A percentile compares a stretch with the other conserved stretches of the same genome.
phyloP scores from a whole-genome alignment of 1,140 invertebrate genomes.

The Drosophila cardini region DNA sequence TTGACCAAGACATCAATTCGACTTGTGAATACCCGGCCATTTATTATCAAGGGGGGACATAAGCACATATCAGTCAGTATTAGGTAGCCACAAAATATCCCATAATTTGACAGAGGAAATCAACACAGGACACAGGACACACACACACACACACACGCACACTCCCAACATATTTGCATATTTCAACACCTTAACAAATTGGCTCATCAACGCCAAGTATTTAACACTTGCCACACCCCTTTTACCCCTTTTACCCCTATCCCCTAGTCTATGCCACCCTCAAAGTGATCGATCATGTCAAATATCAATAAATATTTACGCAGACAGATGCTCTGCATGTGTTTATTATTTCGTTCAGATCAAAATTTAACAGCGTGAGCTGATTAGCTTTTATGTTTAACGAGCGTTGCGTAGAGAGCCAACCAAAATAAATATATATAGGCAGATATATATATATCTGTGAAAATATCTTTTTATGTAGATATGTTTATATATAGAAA shows the following conservation, averaged over 20 bases:
- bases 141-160: no score
- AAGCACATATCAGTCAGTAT: slow-evolving; percentile 26
- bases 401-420: slow-evolving; percentile 32
- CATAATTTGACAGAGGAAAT: slow-evolving; percentile 62
- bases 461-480: no score
- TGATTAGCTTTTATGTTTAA: slow-evolving; percentile 50
- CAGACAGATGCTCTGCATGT: slow-evolving; percentile 42
- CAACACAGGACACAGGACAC: slow-evolving; percentile 41
- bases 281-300: slow-evolving; percentile 68
- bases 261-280: slow-evolving; percentile 4
- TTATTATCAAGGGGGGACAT: slow-evolving; percentile 20
- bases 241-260: background rate
- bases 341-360: slow-evolving; percentile 44
- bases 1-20: slow-evolving; percentile 18
- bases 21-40: background rate
- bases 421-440: slow-evolving; percentile 36
- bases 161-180: slow-evolving; percentile 60
- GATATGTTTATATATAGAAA: background rate
- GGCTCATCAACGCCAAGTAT: slow-evolving; percentile 49
- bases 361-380: slow-evolving; percentile 34
- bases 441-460: slow-evolving; percentile 1
- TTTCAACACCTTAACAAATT: slow-evolving; percentile 78
- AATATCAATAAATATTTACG: slow-evolving; percentile 73
- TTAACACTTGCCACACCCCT: slow-evolving; percentile 40
- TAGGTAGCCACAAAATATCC: slow-evolving; percentile 40